Base-by-base conservation (phyloP, 2,888 invertebrate genomes). In the Drosophila neotestacea region DNA sequence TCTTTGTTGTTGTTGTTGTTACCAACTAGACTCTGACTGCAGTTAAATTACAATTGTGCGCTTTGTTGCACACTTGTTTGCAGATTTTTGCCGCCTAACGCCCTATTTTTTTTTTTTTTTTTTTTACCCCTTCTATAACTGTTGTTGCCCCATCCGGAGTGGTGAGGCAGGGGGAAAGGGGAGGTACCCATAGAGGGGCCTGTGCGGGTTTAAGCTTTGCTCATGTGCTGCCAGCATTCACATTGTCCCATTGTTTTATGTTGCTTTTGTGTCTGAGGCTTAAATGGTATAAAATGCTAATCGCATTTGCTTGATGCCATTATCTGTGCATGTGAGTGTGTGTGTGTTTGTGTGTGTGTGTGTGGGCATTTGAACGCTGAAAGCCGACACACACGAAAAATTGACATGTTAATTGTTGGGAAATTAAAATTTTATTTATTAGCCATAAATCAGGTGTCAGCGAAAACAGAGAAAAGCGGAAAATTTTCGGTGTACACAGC, bases 11-110 rank as follows among this genome's bases (percentile, higher is more conserved):
- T 60, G 61, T 65, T 76, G 74, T 63, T 73, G 73, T 67, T 81
- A 62, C 73, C 83, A 85, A 79, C 82, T 86, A 84, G 81, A 84
- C 56, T 81, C 86, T 86, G 84, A 85, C 85, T 84, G 80, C 82
- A 85, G 82, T 86, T 87, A 87, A 87, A 88, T 87, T 87, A 87
- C 88, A 88, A 87, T 88, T 87, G 86, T 79, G 70, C 88, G 86
- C 86, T 86, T 86, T 86, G 86, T 77, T 86, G 86, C 81, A 88
- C 88, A 76, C 67, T 84, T 80, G 72, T 79, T 81, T 82, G 77
- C 72, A 78, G 78, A 79, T 71, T 79, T 66, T 69, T 73, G 63
- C 73, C 64, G 66, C 77, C 73, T 65, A 73, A 58, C 76, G 55
- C 30, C 59, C 42, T 56, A 52, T 51, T 27, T 64, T 64, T 62